Base-by-base conservation (phyloP, 2,888 invertebrate species). In the Hypena proboscidalis region DNA sequence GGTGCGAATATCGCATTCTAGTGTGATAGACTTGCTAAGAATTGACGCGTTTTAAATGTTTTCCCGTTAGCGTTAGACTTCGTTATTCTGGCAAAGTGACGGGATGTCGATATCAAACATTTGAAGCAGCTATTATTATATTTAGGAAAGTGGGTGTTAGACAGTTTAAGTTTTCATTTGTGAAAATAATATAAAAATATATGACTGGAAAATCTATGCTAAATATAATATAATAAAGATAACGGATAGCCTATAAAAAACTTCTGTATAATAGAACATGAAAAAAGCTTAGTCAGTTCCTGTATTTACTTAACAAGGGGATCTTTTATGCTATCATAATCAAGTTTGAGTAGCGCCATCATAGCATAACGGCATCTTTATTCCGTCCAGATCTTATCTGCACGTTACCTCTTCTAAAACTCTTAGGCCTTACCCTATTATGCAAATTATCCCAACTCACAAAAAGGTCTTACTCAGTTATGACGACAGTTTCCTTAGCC, bases 381-480 rank as follows among this genome's bases (percentile, higher is more conserved):
- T 47, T 38, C 34, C 4, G 15, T 26, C 27, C 35, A 22, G 29
- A 13, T 23, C 47, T 35, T 42, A 46, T 50, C 40, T 44, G 4
- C 40, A 40, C 29, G 32, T 21, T 21, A 22, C 23, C 19, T 37
- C 5, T 40, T 27, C 46, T 30, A 26, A 53, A 55, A 45, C 35
- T 36, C 40, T 25, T 30, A 40, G 37, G 37, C 44, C 33, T 45
- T 32, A 35, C 44, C 44, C 31, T 45, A 41, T 62, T 58, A 60
- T 61, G 54, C 26, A 65, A 61, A 57, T 54, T 48, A 25, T 36
- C 22, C 29, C 14, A 56, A 62, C 44, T 57, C 53, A 46, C 37
- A 31, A 44, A 45, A 51, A 46, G 36, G 29, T 29, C 44, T 53
- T 41, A 40, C 35, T 35, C 53, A 36, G 49, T 52, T 66, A 61